Conservation (phyloP, 2,797 vertebrate genomes). For the Philypnodon macrostomus region DNA sequence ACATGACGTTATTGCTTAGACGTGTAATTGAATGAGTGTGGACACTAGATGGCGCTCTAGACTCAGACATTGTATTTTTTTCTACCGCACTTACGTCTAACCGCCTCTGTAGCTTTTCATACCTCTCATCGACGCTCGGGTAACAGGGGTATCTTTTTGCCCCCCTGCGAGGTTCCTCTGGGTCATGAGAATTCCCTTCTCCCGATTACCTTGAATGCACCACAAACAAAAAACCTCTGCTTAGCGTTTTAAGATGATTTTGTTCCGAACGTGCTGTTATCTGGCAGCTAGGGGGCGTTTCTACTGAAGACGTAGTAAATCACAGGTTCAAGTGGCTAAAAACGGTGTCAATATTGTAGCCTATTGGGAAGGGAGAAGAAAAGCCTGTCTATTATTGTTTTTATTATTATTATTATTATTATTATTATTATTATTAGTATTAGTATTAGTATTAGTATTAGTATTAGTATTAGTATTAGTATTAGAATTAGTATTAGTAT, state of each 20-base stretch:
- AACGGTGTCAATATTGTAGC: not conserved
- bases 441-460: not conserved
- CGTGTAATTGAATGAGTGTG: not conserved
- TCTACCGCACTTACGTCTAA: not conserved
- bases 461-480: not conserved
- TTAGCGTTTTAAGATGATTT: slow-evolving; percentile 5
- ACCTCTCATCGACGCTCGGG: too few relatives aligned
- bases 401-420: not conserved
- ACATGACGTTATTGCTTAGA: not conserved
- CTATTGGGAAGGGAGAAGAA: not conserved
- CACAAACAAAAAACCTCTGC: not conserved
- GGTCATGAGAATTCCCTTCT: slow-evolving; percentile 12
- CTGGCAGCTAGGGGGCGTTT: slow-evolving; percentile 30
- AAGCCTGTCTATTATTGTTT: not conserved
- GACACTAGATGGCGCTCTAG: slow-evolving; percentile 39
- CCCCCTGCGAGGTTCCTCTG: not conserved
- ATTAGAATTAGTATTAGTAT: not conserved
- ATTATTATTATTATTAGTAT: not conserved
- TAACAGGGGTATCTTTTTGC: not conserved
- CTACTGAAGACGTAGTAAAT: slow-evolving; percentile 43
- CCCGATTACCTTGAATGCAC: slow-evolving; percentile 41
- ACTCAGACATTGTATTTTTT: not conserved
- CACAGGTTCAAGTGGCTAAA: slow-evolving; percentile 22
- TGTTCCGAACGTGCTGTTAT: slow-evolving; percentile 4
- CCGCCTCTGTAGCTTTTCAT: not conserved